These are phyloP conservation scores for Alexandromys oeconomus DNA, from an alignment of 2,797 vertebrate species.

Conservation along the genomic window DNA sequence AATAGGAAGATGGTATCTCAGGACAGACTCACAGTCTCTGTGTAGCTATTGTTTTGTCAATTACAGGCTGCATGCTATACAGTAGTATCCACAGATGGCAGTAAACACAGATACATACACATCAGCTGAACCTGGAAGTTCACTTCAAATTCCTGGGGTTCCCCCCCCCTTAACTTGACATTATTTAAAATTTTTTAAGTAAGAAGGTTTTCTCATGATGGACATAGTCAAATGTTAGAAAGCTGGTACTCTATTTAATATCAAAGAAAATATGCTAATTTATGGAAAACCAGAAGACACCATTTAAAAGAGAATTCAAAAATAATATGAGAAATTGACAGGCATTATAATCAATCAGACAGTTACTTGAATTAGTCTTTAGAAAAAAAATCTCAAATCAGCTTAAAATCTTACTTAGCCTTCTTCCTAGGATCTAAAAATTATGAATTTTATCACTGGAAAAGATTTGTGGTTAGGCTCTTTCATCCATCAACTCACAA, in stretches of 20 bases:
- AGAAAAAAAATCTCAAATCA: conserved; percentile 48
- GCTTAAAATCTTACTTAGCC: conserved; percentile 28
- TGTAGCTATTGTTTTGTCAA: background rate
- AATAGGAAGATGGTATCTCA: conserved; percentile 1
- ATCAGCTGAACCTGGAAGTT: conserved; percentile 5
- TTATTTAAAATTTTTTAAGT: conserved; percentile 58
- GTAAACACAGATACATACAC: conserved; percentile 14
- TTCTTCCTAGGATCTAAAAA: conserved; percentile 42
- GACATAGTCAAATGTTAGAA: conserved; percentile 63
- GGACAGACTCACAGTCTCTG: background rate
- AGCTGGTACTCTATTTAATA: conserved; percentile 53
- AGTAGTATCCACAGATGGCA: background rate
- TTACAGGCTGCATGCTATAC: background rate
- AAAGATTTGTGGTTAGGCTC: conserved; percentile 39
- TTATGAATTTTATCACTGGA: conserved; percentile 54
- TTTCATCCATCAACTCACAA: conserved; percentile 53
- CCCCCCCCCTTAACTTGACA: conserved; percentile 39
- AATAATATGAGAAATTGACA: conserved; percentile 64
- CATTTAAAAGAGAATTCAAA: conserved; percentile 61
- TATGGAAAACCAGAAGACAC: conserved; percentile 60
- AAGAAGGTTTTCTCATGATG: conserved; percentile 61
- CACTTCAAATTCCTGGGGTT: conserved; percentile 35
- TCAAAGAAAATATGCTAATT: conserved; percentile 55
- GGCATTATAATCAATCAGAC: conserved; percentile 56
- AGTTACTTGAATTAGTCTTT: conserved; percentile 56